Base-by-base conservation (phyloP, 2,113 vertebrate species). In the Vidua chalybeata region DNA sequence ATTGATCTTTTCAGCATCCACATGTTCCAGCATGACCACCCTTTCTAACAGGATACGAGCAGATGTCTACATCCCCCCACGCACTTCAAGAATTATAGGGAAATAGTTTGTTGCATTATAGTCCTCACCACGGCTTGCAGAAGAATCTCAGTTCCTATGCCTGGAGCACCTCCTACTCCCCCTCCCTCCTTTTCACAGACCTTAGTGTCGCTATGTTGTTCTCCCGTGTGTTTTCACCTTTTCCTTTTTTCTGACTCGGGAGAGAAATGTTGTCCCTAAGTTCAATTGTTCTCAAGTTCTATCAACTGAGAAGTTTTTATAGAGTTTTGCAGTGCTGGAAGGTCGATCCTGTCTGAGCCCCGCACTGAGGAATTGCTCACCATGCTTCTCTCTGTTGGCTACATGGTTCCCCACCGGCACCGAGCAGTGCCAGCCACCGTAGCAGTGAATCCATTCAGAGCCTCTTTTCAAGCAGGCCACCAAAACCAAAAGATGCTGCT, bases 381-480 rank as follows among this genome's bases (percentile, higher is more conserved):
- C 37, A 22, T 21, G 23, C 13, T 39, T 24, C 10, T 51, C 1
- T 0, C 17, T 33, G 35, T 21, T 10, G 10, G n/a, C 35, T 21
- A 49, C 0, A 1, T 27, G 74, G 46, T 15, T 24, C 46, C 18
- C 28, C 1, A 5, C 21, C 6, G 10, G 46, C 28, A 77, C 35
- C 0, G 0, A 3, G 5, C 10, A 9, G 48, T 5, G 14, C 19
- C 4, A 2, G 35, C 35, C 46, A 41, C 35, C 2, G 3, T 4
- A 22, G 43, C 5, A 4, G 7, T 1, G 1, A 21, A 12, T 37
- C 27, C n/a, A 26, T 39, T 49, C 27, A 76, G n/a, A 21, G 23
- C 30, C 11, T n/a, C 48, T 78, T 24, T 21, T 78, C 49, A 22
- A 23, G 28, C 2, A 5, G 28, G 37, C 23, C 18, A 52, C 13